These are phyloP conservation scores for Platycheirus rosarum DNA, from an alignment of 2,888 invertebrate genomes.

Conservation along the genomic window DNA sequence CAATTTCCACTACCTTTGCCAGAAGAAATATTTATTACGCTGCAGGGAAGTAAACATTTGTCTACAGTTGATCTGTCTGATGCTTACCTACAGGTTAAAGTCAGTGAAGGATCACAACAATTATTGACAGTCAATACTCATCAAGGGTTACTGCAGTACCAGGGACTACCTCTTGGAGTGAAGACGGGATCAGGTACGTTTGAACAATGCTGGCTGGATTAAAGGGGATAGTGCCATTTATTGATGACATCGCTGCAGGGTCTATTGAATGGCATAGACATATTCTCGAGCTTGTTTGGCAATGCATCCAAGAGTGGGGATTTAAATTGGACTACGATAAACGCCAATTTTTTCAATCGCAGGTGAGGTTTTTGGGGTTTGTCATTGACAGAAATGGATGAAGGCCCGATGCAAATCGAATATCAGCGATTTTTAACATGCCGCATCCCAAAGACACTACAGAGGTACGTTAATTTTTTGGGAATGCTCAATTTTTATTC, in stretches of 20 bases:
- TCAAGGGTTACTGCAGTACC: constrained; percentile 48
- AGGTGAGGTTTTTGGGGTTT: constrained; percentile 52
- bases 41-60: constrained; percentile 27
- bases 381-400: constrained; percentile 45
- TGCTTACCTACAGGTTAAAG: constrained; percentile 72
- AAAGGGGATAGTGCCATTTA: constrained; percentile 1
- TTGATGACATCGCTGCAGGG: constrained; percentile 31
- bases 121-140: constrained; percentile 29
- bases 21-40: constrained; percentile 41
- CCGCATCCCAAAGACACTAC: constrained; percentile 56
- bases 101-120: constrained; percentile 59
- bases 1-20: constrained; percentile 51
- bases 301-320: constrained; percentile 50
- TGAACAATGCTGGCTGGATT: constrained; percentile 5
- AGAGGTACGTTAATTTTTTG: constrained; percentile 61
- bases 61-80: constrained; percentile 62
- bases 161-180: constrained; percentile 55
- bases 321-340: constrained; percentile 64
- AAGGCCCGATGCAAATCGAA: constrained; percentile 44
- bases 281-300: constrained; percentile 35
- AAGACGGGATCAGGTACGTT: constrained; percentile 66
- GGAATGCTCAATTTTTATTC: constrained; percentile 61
- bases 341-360: constrained; percentile 27
- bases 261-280: constrained; percentile 13
- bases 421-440: constrained; percentile 49